These are phyloP conservation scores for Ochotona princeps DNA, from an alignment of 2,113 vertebrate genomes.

Conservation along the genomic window DNA sequence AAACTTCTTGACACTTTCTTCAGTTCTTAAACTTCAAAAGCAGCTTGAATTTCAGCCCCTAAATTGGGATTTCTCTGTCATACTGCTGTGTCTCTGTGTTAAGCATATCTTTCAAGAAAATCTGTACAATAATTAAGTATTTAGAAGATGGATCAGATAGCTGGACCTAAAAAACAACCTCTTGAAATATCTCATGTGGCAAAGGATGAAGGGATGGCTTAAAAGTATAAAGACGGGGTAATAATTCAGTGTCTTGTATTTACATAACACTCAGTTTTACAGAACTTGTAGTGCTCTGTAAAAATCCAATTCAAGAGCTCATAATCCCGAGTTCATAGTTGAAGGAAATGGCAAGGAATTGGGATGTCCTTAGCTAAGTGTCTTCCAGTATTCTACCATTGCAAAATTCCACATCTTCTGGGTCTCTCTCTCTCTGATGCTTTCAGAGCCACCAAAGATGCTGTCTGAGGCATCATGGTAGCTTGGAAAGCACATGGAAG, in stretches of 20 bases:
- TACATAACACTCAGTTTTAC: constrained; percentile 4
- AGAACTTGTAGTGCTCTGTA: constrained; percentile 20
- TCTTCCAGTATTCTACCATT: background rate
- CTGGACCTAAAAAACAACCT: background rate
- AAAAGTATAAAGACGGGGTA: background rate
- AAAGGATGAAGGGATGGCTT: constrained; percentile 47
- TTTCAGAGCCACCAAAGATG: background rate
- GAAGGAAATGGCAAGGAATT: background rate
- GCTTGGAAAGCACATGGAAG: background rate
- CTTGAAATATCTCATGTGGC: background rate
- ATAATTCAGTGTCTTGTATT: constrained; percentile 23
- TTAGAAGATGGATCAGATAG: constrained; percentile 33
- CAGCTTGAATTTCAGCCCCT: constrained; percentile 26
- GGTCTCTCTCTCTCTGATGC: background rate
- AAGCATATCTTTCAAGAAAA: constrained; percentile 20
- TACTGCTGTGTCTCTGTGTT: background rate
- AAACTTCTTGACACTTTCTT: constrained; percentile 3
- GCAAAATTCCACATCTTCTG: background rate
- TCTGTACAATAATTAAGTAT: background rate
- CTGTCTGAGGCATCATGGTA: background rate
- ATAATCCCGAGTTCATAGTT: background rate
- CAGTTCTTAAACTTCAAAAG: constrained; percentile 52
- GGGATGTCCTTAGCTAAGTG: background rate
- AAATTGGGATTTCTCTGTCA: constrained; percentile 6
- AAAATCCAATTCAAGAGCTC: background rate